Base-by-base conservation (phyloP, 2,888 invertebrate species). In the Masnerella sp. region DNA sequence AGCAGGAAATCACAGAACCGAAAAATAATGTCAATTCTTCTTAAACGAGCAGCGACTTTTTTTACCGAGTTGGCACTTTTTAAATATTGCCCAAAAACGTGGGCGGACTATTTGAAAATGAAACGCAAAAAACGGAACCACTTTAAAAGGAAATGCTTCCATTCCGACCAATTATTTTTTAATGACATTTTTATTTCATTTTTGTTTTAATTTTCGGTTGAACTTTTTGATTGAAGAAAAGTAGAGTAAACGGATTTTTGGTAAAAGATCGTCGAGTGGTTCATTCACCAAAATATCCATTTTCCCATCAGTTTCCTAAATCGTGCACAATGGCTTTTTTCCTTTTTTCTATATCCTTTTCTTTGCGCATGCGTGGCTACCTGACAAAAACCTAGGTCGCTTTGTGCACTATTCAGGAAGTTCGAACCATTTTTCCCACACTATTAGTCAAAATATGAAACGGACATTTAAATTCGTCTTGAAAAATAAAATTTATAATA, bases 1-100 rank as follows among this genome's bases (percentile, higher is more conserved):
- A 67, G 70, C 70, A 74, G 74, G 70, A 74, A 74, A 74, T 71
- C 62, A 54, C 56, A 61, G 62, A 62, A 59, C 70, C 67, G 61
- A 73, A 77, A 75, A 76, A 76, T 73, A 70, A 58, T 62, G 49
- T 56, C 42, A 56, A 51, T 61, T 67, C 54, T 32, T 40, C 47
- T 34, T 17, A 58, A 42, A 65, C 25, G 62, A 52, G 56, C 70
- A 52, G 40, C 61, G 8, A 40, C 69, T 69, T 69, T 45, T 61
- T 56, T 18, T 38, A 36, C 38, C 2, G 68, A 11, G 22, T 3
- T n/a, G 9, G 40, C 14, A 15, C 15, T 14, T 40, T 40, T 54
- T 40, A 14, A 11, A 2, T 9, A 14, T 5, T 40, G 17, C 14
- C n/a, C n/a, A n/a, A n/a, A n/a, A n/a, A n/a, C n/a, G n/a, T n/a